Percentiles rank a stretch among this genome's conserved stretches.
Evolutionary conservation across 23 tunicate genomes (phyloP).

Genomic region (Trididemnum nubilum): DNA sequence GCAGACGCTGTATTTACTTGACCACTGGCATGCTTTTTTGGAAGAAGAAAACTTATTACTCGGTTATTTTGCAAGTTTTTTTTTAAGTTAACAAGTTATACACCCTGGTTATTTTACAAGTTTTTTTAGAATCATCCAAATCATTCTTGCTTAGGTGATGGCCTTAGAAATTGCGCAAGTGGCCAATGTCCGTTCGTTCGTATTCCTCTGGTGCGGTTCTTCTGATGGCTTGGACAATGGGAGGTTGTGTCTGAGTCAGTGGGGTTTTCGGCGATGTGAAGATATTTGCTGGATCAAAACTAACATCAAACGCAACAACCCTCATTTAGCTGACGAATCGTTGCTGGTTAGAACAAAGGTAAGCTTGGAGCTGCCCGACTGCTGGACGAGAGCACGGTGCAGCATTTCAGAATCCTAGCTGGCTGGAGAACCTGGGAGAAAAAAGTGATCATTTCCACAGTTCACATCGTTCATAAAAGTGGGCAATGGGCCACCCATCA

Average conservation of each 20-base stretch:
- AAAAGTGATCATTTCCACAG: no score
- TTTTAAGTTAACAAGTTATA: no score
- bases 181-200: conserved; percentile 74
- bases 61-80: no score
- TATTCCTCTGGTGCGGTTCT: conserved; percentile 97
- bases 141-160: conserved; percentile 32
- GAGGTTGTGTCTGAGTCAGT: conserved; percentile 74
- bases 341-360: conserved; percentile 80
- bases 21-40: background rate
- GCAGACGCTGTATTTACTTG: background rate
- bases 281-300: conserved; percentile 99
- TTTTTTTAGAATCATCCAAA: background rate
- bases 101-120: no score
- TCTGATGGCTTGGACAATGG: conserved; percentile 93
- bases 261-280: conserved; percentile 96
- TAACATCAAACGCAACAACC: conserved; percentile 49
- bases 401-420: background rate
- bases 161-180: conserved; percentile 69
- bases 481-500: no score
- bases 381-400: no score
- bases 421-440: no score
- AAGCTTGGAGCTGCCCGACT: no score
- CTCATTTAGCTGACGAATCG: conserved; percentile 49
- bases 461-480: no score
- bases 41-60: background rate